Evolutionary conservation across 2,888 invertebrate genomes (phyloP).

Genomic region (Lypha dubia): DNA sequence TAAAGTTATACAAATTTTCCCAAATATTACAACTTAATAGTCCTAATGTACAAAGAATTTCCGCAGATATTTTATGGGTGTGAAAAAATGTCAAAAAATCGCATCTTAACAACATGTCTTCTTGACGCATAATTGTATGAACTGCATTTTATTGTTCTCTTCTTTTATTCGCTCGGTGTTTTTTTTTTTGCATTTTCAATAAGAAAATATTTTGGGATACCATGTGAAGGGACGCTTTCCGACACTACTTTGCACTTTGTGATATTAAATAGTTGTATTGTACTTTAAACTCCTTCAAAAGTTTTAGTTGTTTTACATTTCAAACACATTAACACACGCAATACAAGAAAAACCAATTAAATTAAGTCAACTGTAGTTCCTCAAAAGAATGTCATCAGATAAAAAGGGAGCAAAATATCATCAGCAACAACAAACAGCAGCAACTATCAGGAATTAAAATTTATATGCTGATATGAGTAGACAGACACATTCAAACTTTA

Average conservation of each 20-base stretch:
- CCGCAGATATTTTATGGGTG: constrained; percentile 5
- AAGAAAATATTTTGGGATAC: constrained; percentile 46
- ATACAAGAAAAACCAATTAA: constrained; percentile 82
- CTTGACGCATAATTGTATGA: constrained; percentile 23
- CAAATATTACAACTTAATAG: neutral
- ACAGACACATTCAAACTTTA: constrained; percentile 8
- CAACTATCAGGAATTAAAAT: constrained; percentile 43
- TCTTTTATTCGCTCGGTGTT: constrained; percentile 11
- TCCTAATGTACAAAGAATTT: too few relatives aligned
- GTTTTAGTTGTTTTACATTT: constrained; percentile 36
- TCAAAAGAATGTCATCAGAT: constrained; percentile 79
- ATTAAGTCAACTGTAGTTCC: constrained; percentile 82
- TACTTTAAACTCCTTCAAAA: constrained; percentile 32
- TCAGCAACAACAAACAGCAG: constrained; percentile 20
- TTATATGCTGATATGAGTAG: neutral
- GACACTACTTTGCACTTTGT: constrained; percentile 59
- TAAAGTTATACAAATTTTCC: too few relatives aligned
- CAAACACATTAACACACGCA: constrained; percentile 67
- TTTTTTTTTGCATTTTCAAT: constrained; percentile 43
- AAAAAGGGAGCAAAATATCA: too few relatives aligned
- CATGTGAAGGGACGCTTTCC: constrained; percentile 48
- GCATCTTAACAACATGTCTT: constrained; percentile 43
- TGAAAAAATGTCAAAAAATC: constrained; percentile 55
- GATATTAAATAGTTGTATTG: constrained; percentile 27
- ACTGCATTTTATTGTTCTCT: constrained; percentile 11